Base-by-base conservation (phyloP, 2,888 invertebrate species). In the Lucinisca nassula region DNA sequence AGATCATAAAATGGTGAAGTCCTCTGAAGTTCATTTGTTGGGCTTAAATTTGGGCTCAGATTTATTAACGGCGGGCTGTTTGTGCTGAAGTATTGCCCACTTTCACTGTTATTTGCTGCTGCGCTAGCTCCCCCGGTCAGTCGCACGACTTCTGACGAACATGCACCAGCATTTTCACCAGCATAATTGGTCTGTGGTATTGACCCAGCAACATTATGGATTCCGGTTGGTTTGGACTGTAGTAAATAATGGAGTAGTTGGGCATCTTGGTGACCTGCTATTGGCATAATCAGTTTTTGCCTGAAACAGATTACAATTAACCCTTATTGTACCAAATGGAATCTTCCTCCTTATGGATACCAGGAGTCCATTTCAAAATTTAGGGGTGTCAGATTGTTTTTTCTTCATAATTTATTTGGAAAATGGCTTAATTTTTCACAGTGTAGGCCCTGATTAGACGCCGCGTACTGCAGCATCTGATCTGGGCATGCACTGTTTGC, bases 51-150 rank as follows among this genome's bases (percentile, higher is more conserved):
- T 24, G 96, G 96, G 90, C 95, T 95, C 14, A 96, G 91, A 85
- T 96, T 96, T 40, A 96, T 89, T 27, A 96, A 93, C n/a, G 96
- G 96, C 17, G 96, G 96, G 90, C 95, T 95, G 89, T 95, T 95
- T 1, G 96, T 95, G 84, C 95, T 95, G 88, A 96, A 95, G 78
- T 93, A 93, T 40, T 94, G 92, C 61, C 88, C 85, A 0, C 82
- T 76, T 45, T 81, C 81, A 21, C 85, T 84, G 6, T 37, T 61
- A 30, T 55, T 61, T 17, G 76, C 72, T 14, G 87, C 75, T 37
- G 73, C 79, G 17, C 12, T 45, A 3, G 40, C 27, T 14, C 79
- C 76, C 0, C 45, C 30, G n/a, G 74, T 45, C 6, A 85, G 78
- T 24, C 77, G 82, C 37, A 67, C 79, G 0, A 84, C 30, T 14